Base-by-base conservation (phyloP, 2,888 invertebrate genomes). In the Mythimna impura region DNA sequence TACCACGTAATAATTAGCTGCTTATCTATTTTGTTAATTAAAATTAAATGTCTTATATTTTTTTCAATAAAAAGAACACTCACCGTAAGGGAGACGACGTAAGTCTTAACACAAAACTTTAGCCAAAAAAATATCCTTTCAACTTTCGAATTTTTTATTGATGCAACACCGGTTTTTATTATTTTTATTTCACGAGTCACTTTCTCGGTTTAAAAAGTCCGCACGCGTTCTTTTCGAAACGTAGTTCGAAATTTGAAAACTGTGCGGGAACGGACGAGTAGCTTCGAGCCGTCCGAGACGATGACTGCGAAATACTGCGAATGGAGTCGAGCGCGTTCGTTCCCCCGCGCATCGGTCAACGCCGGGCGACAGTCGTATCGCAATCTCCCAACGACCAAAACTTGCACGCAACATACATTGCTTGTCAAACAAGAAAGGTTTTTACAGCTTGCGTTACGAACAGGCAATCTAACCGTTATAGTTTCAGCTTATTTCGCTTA, bases 291-390 rank as follows among this genome's bases (percentile, higher is more conserved):
- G 86, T 86, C 87, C 89, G 90, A 91, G 91, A 91, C 91, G 91
- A 89, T 92, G 93, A 96, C 96, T 96, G 95, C 88, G 86, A 82
- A 82, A 73, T 93, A 94, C 94, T 95, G 94, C 88, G 85, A 81
- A 81, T 76, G 76, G 70, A 78, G 76, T 82, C 69, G 79, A 84
- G 80, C 63, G 86, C 91, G 93, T 91, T 89, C 92, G 90, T 93
- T 93, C 94, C 92, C 93, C 93, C 91, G 91, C 92, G 88, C 89
- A 86, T 87, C 91, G 93, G 91, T 93, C 93, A 92, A 88, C 86
- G 87, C 88, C 87, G 87, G 85, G 86, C 88, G 89, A 86, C 86
- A 79, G 80, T 72, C 65, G 58, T 78, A 85, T 73, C 72, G 65
- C 73, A 70, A 67, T 60, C 76, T 77, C 66, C 54, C 69, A 70